phyloP scores from a whole-genome alignment of 1,140 invertebrate species.

The Heliothis subflexa region DNA sequence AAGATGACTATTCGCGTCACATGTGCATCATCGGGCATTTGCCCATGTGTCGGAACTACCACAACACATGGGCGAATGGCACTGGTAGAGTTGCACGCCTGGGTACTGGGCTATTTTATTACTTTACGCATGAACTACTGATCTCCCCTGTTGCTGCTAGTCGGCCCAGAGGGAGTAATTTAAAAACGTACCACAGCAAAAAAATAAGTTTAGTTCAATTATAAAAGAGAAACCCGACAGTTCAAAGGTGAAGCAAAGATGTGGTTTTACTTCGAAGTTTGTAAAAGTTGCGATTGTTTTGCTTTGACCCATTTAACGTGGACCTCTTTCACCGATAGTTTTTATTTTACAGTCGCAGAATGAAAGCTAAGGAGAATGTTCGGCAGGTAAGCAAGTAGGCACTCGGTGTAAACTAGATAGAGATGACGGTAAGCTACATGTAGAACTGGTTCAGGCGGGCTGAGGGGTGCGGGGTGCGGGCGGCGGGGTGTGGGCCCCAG shows the following conservation, averaged over 20 bases:
- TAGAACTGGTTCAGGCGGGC: constrained; percentile 76
- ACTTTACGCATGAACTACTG: too few relatives aligned
- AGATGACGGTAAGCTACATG: constrained; percentile 76
- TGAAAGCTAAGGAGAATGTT: constrained; percentile 67
- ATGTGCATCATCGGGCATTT: neutral
- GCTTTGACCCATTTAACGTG: neutral
- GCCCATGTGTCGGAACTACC: neutral
- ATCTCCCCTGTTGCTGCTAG: too few relatives aligned
- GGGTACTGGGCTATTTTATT: too few relatives aligned
- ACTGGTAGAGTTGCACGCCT: too few relatives aligned
- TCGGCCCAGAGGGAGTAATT: too few relatives aligned
- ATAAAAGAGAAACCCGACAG: neutral
- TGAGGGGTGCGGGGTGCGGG: constrained; percentile 50
- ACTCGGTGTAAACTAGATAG: constrained; percentile 75
- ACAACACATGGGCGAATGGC: too few relatives aligned
- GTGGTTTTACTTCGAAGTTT: constrained; percentile 19
- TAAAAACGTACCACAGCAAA: too few relatives aligned
- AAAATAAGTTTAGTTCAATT: neutral
- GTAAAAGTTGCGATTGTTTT: neutral
- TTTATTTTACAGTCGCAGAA: constrained; percentile 54
- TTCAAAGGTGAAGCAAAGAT: neutral
- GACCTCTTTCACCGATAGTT: neutral
- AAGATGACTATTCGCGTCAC: constrained; percentile 8
- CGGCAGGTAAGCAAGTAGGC: constrained; percentile 69
- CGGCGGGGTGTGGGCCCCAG: constrained; percentile 67